phyloP scores from a whole-genome alignment of 2,797 vertebrate species.

The Petrocephalus schoutedeni region DNA sequence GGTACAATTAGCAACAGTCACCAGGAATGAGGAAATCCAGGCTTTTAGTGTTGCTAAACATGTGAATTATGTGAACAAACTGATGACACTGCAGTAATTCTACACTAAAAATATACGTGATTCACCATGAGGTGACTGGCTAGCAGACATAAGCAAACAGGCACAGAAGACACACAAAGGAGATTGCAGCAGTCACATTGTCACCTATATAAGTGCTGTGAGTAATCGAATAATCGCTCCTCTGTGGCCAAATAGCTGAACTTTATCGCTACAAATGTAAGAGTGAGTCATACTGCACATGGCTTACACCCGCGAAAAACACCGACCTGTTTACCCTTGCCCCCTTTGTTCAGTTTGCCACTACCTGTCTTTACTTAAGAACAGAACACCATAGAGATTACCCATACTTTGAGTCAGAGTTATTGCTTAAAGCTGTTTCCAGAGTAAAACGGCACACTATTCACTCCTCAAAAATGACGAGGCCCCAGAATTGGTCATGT shows the following conservation, averaged over 20 bases:
- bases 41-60: background rate
- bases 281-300: slow-evolving; percentile 12
- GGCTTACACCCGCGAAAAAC: slow-evolving; percentile 3
- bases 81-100: slow-evolving; percentile 4
- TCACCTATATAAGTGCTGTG: background rate
- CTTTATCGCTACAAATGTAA: background rate
- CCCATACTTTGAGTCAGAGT: slow-evolving; percentile 4
- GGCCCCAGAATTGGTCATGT: background rate
- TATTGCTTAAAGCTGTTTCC: background rate
- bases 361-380: slow-evolving; percentile 19
- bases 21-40: background rate
- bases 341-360: background rate
- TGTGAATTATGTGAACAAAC: background rate
- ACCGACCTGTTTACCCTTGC: background rate
- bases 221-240: background rate
- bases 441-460: background rate
- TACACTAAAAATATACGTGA: slow-evolving; percentile 1
- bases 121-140: background rate
- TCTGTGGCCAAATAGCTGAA: background rate
- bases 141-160: slow-evolving; percentile 37
- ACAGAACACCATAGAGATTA: slow-evolving; percentile 5
- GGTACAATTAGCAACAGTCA: background rate
- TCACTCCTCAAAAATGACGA: background rate
- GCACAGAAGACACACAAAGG: slow-evolving; percentile 40
- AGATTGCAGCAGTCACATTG: background rate